phyloP scores from a whole-genome alignment of 2,113 vertebrate genomes.

The Sinosuthora webbiana region DNA sequence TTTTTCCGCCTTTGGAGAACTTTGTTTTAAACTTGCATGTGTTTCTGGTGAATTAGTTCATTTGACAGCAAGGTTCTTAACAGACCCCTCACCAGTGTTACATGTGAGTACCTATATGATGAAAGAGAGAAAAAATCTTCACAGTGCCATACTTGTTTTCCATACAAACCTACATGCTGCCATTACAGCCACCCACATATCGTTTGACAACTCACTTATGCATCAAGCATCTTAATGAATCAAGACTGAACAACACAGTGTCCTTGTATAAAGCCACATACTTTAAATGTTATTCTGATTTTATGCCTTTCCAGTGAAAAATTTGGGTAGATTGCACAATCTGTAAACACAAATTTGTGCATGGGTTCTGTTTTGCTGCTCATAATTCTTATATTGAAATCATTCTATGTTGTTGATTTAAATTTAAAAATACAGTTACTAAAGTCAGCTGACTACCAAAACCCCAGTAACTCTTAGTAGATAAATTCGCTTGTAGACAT shows the following conservation, averaged over 20 bases:
- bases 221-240: slow-evolving; percentile 76
- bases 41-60: slow-evolving; percentile 65
- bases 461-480: background rate
- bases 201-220: slow-evolving; percentile 71
- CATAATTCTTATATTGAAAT: background rate
- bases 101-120: slow-evolving; percentile 70
- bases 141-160: slow-evolving; percentile 82
- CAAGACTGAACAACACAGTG: slow-evolving; percentile 63
- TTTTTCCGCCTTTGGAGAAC: background rate
- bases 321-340: slow-evolving; percentile 19
- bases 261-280: slow-evolving; percentile 55
- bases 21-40: slow-evolving; percentile 69
- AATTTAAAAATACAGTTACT: background rate
- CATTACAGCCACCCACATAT: slow-evolving; percentile 80
- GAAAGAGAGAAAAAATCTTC: slow-evolving; percentile 74
- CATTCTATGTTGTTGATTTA: background rate
- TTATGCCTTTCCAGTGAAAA: slow-evolving; percentile 27
- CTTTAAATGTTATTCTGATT: slow-evolving; percentile 62
- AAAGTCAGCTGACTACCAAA: slow-evolving; percentile 26
- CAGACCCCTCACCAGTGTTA: slow-evolving; percentile 62
- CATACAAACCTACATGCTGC: slow-evolving; percentile 82
- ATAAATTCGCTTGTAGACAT: slow-evolving; percentile 57
- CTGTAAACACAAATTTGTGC: slow-evolving; percentile 11
- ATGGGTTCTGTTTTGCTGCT: background rate
- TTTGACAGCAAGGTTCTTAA: slow-evolving; percentile 56